Base-by-base conservation (phyloP, 2,888 invertebrate species). In the Ectemnius continuus region DNA sequence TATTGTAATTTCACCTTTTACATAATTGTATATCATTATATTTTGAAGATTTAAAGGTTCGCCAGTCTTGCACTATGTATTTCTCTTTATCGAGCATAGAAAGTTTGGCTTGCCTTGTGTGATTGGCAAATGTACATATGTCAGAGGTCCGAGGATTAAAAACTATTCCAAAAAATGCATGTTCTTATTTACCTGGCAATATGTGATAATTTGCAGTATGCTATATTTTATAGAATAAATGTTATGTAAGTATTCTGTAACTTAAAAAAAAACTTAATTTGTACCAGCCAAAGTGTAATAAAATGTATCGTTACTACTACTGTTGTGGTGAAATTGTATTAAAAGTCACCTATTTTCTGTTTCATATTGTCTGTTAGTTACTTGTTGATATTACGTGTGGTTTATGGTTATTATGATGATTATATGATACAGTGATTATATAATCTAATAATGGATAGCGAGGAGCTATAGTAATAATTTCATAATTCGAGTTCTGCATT, bases 401-500 rank as follows among this genome's bases (percentile, higher is more conserved):
- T 72, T 63, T 65, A 79, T 79, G 72, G 65, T 67, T 77, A 73
- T 52, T 59, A 76, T 71, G 36, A 61, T 67, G 75, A 75, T 61
- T 67, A 68, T 57, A 65, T 47, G 67, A 73, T 70, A 72, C 48
- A 73, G 16, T 71, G 66, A 36, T 75, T 60, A 75, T 72, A 36
- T 59, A 72, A 67, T 73, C 67, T 67, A 75, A 66, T 65, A 45
- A 63, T 73, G 52, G 18, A 58, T 66, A 26, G 63, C 47, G 52
- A 79, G 66, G 58, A 71, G 48, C 23, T 59, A 70, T 61, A 69
- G 45, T 61, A n/a, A 60, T 48, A 59, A 18, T 68, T 20, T 73
- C 66, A 82, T 67, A 83, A 57, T 72, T 87, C 84, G 69, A 78
- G 81, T 67, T 86, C 86, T 36, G 80, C 61, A 60, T 85, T 84